phyloP scores from a whole-genome alignment of 2,888 invertebrate genomes.

The Hemaris fuciformis region DNA sequence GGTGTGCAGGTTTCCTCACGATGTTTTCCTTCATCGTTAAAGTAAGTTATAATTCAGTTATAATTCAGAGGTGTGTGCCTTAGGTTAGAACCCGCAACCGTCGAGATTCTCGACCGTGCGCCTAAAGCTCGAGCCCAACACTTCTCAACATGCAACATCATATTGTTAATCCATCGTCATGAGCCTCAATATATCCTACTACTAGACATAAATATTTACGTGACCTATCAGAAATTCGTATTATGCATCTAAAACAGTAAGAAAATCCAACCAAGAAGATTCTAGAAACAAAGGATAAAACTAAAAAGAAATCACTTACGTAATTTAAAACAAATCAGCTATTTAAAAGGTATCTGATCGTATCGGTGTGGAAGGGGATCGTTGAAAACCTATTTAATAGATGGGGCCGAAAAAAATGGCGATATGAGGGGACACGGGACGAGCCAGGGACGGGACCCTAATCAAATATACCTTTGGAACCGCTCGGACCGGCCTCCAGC shows the following conservation, averaged over 20 bases:
- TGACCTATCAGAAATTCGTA: background rate
- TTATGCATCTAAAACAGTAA: background rate
- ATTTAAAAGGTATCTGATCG: slow-evolving; percentile 41
- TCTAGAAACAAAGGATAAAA: background rate
- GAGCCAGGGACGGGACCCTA: slow-evolving; percentile 55
- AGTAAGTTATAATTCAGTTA: no score
- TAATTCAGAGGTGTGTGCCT: no score
- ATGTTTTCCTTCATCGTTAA: no score
- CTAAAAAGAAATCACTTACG: slow-evolving; percentile 20
- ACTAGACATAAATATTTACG: no score
- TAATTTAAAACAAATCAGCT: slow-evolving; percentile 38
- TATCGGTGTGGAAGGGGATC: slow-evolving; percentile 51
- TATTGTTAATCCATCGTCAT: no score
- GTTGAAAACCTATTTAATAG: slow-evolving; percentile 69
- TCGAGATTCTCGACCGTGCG: no score
- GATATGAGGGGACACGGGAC: slow-evolving; percentile 47
- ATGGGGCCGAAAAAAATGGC: slow-evolving; percentile 63
- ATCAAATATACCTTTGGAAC: slow-evolving; percentile 72
- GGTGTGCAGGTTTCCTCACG: no score
- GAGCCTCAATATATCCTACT: no score
- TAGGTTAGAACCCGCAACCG: no score
- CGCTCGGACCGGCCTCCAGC: slow-evolving; percentile 54
- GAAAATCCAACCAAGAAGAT: background rate
- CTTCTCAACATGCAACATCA: no score
- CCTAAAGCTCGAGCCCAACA: no score